A percentile compares a stretch with the other conserved stretches of the same genome.
phyloP scores from a whole-genome alignment of 2,888 invertebrate species.

The Theretra japonica region DNA sequence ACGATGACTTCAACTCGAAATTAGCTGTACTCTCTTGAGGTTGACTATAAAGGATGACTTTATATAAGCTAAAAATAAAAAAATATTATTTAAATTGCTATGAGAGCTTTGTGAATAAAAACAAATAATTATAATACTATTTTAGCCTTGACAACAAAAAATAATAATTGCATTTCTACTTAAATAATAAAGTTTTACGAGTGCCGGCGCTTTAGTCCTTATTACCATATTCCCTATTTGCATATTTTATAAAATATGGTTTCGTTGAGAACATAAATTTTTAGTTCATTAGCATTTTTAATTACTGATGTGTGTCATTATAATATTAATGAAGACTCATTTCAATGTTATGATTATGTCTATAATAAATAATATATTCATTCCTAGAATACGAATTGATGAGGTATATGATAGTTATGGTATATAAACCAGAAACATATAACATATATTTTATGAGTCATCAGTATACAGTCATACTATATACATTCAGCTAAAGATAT shows the following conservation, averaged over 20 bases:
- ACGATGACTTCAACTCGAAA: too few species aligned
- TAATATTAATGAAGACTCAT: background rate
- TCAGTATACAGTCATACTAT: too few species aligned
- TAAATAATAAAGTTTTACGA: background rate
- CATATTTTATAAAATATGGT: conserved; percentile 18
- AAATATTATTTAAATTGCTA: too few species aligned
- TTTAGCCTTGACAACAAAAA: too few species aligned
- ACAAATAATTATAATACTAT: too few species aligned
- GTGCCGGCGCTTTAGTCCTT: background rate
- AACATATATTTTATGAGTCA: too few species aligned
- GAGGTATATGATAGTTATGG: background rate
- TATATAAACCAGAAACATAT: background rate
- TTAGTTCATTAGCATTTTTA: conserved; percentile 19
- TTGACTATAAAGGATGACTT: too few species aligned
- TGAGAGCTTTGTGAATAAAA: too few species aligned
- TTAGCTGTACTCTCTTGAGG: too few species aligned
- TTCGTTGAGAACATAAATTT: background rate
- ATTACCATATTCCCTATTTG: background rate
- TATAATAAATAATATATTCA: background rate
- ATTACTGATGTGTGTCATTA: background rate
- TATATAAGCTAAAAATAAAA: too few species aligned
- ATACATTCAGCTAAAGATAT: too few species aligned
- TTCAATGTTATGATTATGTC: background rate
- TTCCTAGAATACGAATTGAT: background rate
- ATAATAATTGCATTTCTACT: background rate